A percentile compares a stretch with the other conserved stretches of the same genome.
Evolutionary conservation across 2,113 vertebrate species (phyloP).

Genomic region (Mandrillus leucophaeus): DNA sequence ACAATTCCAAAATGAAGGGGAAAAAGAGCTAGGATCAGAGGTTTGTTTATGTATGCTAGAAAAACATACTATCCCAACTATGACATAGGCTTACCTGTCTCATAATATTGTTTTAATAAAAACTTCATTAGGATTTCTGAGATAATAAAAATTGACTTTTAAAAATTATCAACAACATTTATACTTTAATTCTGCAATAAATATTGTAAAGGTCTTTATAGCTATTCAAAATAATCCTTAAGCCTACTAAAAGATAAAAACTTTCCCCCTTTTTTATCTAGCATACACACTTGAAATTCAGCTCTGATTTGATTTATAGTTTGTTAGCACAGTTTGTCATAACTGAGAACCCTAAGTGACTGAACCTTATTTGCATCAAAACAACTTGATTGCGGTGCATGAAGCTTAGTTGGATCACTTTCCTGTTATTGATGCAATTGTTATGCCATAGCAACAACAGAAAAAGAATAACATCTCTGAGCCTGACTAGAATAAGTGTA

Average conservation of each 20-base stretch:
- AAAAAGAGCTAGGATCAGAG: background rate
- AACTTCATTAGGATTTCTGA: background rate
- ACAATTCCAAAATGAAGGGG: background rate
- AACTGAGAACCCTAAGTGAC: slow-evolving; percentile 60
- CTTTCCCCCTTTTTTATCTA: background rate
- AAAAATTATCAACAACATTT: background rate
- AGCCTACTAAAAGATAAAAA: slow-evolving; percentile 4
- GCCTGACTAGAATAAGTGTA: slow-evolving; percentile 57
- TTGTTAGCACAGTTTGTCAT: slow-evolving; percentile 50
- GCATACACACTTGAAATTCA: slow-evolving; percentile 27
- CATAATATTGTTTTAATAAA: background rate
- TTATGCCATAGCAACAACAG: slow-evolving; percentile 42
- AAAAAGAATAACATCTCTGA: slow-evolving; percentile 34
- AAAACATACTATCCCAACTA: background rate
- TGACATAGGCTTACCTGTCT: background rate
- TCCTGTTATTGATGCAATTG: slow-evolving; percentile 54
- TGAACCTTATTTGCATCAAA: slow-evolving; percentile 70
- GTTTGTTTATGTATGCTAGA: background rate
- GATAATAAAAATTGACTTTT: background rate
- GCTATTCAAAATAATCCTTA: background rate
- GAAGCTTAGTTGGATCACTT: slow-evolving; percentile 50
- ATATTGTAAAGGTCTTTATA: slow-evolving; percentile 31
- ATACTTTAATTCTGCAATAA: background rate
- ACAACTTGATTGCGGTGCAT: slow-evolving; percentile 50
- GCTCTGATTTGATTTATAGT: slow-evolving; percentile 53